phyloP scores from a whole-genome alignment of 1,140 invertebrate genomes.

The Trissolcus basalis region DNA sequence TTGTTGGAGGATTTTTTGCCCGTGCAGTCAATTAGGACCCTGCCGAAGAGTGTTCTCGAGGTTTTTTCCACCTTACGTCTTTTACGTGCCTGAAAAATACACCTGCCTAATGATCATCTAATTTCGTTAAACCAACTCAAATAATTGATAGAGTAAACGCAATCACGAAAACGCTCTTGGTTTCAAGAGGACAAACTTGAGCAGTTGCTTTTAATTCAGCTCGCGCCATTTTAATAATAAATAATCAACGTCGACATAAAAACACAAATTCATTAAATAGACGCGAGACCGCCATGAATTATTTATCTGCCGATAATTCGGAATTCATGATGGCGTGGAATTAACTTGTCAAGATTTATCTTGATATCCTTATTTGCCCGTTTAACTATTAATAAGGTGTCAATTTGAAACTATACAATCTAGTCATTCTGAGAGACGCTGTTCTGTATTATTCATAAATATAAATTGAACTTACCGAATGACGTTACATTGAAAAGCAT shows the following conservation, averaged over 20 bases:
- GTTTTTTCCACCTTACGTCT: slow-evolving; percentile 4
- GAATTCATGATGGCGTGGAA: slow-evolving; percentile 13
- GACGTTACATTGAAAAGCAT: slow-evolving; percentile 26
- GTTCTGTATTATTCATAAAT: slow-evolving; percentile 46
- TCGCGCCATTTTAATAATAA: slow-evolving; percentile 30
- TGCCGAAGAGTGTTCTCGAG: not conserved
- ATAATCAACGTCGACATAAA: slow-evolving; percentile 21
- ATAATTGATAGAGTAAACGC: slow-evolving; percentile 23
- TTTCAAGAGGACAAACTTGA: not conserved
- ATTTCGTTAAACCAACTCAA: slow-evolving; percentile 12
- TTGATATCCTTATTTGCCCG: slow-evolving; percentile 34
- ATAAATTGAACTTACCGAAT: slow-evolving; percentile 36
- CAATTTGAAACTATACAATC: slow-evolving; percentile 44
- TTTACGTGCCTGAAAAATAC: slow-evolving; percentile 6
- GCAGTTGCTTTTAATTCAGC: slow-evolving; percentile 13
- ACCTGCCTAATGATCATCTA: slow-evolving; percentile 25
- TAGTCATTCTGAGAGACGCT: slow-evolving; percentile 18
- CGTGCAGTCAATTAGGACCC: slow-evolving; percentile 23
- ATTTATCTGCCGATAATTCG: slow-evolving; percentile 24
- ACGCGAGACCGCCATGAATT: slow-evolving; percentile 30
- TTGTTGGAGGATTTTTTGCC: slow-evolving; percentile 12
- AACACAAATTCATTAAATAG: slow-evolving; percentile 45
- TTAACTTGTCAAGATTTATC: slow-evolving; percentile 14
- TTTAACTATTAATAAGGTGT: slow-evolving; percentile 54
- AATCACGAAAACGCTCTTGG: slow-evolving; percentile 3